phyloP scores from a whole-genome alignment of 30 jellyfish, hydroid and myxozoan genomes.

The Mastigias papua region DNA sequence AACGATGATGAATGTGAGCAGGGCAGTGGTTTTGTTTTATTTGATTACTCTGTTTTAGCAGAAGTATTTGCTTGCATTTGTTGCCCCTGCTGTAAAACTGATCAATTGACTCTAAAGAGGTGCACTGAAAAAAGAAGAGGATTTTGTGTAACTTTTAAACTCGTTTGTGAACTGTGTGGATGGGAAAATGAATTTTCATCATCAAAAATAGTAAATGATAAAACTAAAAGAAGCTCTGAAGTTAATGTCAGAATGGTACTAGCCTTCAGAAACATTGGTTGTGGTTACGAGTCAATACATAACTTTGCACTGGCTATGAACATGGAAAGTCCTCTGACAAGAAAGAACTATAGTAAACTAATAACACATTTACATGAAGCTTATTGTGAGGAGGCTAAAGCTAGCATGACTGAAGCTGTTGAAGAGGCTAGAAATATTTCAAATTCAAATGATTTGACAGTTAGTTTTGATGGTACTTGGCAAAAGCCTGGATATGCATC shows the following conservation, averaged over 20 bases:
- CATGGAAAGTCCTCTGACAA: background rate
- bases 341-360: background rate
- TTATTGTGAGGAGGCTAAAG: background rate
- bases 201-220: background rate
- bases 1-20: background rate
- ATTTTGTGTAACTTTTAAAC: background rate
- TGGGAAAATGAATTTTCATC: background rate
- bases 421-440: background rate
- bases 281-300: background rate
- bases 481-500: slow-evolving; percentile 56
- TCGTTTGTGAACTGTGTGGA: background rate
- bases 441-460: slow-evolving; percentile 15
- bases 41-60: too few species aligned
- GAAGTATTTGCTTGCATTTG: background rate
- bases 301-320: background rate
- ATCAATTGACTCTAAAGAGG: background rate
- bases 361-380: background rate
- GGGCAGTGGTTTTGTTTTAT: background rate
- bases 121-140: background rate
- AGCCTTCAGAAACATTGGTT: background rate
- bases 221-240: too few species aligned
- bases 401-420: background rate
- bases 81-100: background rate
- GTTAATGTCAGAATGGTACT: too few species aligned
- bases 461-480: too few species aligned